phyloP scores from a whole-genome alignment of 2,888 invertebrate species.

The Aleiodes leptofemur region DNA sequence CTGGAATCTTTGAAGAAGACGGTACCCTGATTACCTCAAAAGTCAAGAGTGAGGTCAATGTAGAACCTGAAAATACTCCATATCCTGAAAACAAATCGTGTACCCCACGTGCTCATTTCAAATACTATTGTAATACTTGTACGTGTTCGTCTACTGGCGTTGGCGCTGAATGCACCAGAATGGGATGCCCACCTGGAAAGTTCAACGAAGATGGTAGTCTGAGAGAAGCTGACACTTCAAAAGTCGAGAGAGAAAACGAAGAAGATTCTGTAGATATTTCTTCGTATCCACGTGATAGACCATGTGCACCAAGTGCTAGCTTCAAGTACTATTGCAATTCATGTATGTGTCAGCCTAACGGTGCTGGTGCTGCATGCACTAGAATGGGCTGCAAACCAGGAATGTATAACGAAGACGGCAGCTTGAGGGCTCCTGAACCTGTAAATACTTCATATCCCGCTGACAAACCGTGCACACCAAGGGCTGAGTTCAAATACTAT shows the following conservation, averaged over 20 bases:
- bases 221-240: constrained; percentile 16
- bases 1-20: constrained; percentile 51
- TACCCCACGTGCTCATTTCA: constrained; percentile 51
- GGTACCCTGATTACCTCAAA: constrained; percentile 47
- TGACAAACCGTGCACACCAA: constrained; percentile 57
- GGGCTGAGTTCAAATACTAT: constrained; percentile 66
- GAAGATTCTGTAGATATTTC: not conserved
- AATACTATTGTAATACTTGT: constrained; percentile 79
- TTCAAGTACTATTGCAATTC: constrained; percentile 77
- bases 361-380: no score
- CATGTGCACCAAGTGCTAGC: constrained; percentile 49
- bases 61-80: not conserved
- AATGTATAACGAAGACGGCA: no score
- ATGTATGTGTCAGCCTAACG: constrained; percentile 77
- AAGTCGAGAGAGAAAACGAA: not conserved
- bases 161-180: constrained; percentile 52
- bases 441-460: not conserved
- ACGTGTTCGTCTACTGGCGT: constrained; percentile 76
- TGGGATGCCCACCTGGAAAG: constrained; percentile 52
- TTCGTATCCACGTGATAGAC: not conserved
- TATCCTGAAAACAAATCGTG: constrained; percentile 13
- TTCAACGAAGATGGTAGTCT: constrained; percentile 54
- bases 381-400: no score
- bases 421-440: no score
- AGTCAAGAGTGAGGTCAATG: not conserved